Conservation (phyloP, 2,113 vertebrate genomes). For the Labeo catla region DNA sequence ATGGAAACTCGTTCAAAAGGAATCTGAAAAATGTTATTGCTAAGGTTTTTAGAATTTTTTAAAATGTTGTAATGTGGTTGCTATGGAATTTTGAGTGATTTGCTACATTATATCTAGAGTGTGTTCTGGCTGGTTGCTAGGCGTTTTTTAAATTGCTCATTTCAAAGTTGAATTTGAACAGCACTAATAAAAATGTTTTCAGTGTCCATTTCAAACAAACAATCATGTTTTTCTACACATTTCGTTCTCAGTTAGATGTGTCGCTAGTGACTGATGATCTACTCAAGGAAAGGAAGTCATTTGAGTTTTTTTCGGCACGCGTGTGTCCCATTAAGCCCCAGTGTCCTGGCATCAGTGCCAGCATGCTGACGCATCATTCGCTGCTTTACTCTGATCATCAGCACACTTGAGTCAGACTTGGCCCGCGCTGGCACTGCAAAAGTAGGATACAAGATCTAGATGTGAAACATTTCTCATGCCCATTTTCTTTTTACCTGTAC, state of each 20-base stretch:
- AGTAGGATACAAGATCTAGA: not conserved
- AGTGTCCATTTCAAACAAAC: not conserved
- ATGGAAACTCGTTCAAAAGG: not conserved
- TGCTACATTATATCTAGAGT: not conserved
- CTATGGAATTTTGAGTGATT: not conserved
- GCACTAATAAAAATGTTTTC: not conserved
- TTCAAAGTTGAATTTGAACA: too few relatives aligned
- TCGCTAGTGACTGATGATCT: constrained; percentile 51
- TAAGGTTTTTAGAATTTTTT: not conserved
- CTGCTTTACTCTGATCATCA: not conserved
- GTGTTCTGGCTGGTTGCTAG: too few relatives aligned
- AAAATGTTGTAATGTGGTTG: not conserved
- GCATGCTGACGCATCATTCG: not conserved
- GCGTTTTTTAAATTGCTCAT: too few relatives aligned
- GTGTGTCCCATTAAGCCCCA: constrained; percentile 1
- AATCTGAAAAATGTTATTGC: too few relatives aligned
- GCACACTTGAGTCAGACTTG: not conserved
- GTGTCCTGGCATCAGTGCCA: constrained; percentile 13
- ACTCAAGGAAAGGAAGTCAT: constrained; percentile 56
- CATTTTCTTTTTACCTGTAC: not conserved
- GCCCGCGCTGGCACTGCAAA: not conserved
- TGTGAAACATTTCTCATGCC: not conserved
- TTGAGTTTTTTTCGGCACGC: not conserved
- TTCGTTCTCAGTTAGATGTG: not conserved
- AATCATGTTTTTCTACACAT: not conserved